Evolutionary conservation across 2,888 invertebrate species (phyloP).

Genomic region (Pollenia labialis): DNA sequence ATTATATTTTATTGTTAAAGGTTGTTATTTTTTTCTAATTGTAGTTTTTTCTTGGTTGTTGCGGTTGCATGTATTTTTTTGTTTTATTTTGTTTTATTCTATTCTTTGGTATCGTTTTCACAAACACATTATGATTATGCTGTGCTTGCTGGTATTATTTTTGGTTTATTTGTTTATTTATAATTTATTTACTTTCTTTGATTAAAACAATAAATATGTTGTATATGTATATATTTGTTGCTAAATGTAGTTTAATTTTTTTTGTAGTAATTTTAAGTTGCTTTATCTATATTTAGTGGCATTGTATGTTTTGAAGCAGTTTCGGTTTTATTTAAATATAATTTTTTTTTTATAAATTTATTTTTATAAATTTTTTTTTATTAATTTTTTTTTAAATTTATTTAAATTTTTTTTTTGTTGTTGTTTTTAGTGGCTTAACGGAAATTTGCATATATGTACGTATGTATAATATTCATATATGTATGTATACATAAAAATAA

Average conservation of each 20-base stretch:
- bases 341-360: constrained; percentile 75
- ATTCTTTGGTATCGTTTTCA: constrained; percentile 71
- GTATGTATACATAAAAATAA: constrained; percentile 59
- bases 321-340: constrained; percentile 24
- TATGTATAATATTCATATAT: constrained; percentile 51
- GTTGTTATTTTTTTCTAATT: constrained; percentile 45
- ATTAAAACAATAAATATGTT: constrained; percentile 65
- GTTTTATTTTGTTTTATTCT: constrained; percentile 53
- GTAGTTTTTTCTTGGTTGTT: constrained; percentile 40
- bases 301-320: constrained; percentile 70
- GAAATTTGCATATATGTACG: constrained; percentile 78
- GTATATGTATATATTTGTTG: constrained; percentile 43
- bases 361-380: constrained; percentile 71
- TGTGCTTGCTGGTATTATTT: constrained; percentile 37
- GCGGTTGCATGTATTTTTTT: constrained; percentile 52
- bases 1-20: constrained; percentile 63
- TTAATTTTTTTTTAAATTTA: constrained; percentile 74
- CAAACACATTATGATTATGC: constrained; percentile 54
- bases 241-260: constrained; percentile 68
- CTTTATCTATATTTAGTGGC: constrained; percentile 70
- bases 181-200: constrained; percentile 45
- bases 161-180: constrained; percentile 22
- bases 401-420: constrained; percentile 75
- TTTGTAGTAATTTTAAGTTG: constrained; percentile 70
- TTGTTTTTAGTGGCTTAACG: constrained; percentile 81